Percentiles rank a stretch among this genome's conserved stretches.
These are phyloP conservation scores for Anarrhichthys ocellatus DNA, from an alignment of 2,113 vertebrate genomes.

Conservation along the genomic window DNA sequence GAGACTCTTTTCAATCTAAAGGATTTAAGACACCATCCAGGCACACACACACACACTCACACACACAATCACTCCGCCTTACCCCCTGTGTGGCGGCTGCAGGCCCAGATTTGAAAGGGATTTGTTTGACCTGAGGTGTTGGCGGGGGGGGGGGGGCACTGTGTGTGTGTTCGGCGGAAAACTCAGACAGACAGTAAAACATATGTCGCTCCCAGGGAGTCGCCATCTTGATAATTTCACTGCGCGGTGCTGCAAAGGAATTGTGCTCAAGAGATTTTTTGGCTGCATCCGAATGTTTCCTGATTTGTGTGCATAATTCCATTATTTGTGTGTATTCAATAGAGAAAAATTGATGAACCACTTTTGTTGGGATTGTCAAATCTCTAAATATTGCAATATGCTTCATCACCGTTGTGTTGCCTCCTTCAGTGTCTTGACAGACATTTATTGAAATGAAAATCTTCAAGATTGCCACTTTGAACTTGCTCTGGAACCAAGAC, in stretches of 20 bases:
- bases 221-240: constrained; percentile 77
- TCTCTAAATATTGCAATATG: too few species aligned
- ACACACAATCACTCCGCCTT: constrained; percentile 41
- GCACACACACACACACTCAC: constrained; percentile 12
- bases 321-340: too few species aligned
- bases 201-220: constrained; percentile 82
- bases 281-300: too few species aligned
- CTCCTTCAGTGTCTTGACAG: too few species aligned
- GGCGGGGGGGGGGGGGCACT: background rate
- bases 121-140: constrained; percentile 75
- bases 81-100: constrained; percentile 76
- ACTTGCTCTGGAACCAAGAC: too few species aligned
- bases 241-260: background rate
- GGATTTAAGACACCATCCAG: constrained; percentile 20
- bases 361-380: too few species aligned
- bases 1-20: background rate
- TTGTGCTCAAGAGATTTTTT: too few species aligned
- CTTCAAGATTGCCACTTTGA: too few species aligned
- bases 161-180: constrained; percentile 1
- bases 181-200: constrained; percentile 84
- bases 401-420: too few species aligned
- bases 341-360: too few species aligned
- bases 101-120: constrained; percentile 81
- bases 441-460: too few species aligned
- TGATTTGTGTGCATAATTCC: too few species aligned